Base-by-base conservation (phyloP, 2,113 vertebrate species). In the Xenopus borealis region DNA sequence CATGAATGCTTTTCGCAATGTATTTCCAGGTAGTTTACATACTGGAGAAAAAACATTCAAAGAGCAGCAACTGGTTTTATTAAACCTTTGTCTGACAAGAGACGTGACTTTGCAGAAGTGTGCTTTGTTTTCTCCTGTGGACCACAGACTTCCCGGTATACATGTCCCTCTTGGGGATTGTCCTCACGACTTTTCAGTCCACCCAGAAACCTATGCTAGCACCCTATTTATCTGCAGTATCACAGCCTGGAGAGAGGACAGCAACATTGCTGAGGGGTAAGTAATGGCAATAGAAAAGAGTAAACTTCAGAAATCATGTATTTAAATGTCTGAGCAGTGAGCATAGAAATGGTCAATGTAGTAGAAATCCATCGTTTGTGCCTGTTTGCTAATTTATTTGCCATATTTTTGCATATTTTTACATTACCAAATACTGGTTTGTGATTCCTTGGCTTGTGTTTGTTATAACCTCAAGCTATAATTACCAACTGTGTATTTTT, bases 141-240 rank as follows among this genome's bases (percentile, higher is more conserved):
- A 99, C 85, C 97, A 99, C 84, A 90, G 97, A 12, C 93, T 99
- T 59, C 97, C 97, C 4, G 87, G 97, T 45, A 90, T 94, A 16
- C 95, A 97, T 0, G 88, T 99, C 58, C 92, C 92, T 16, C 89
- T 97, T 18, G 79, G 84, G 0, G 94, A 96, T 78, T 99, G 97
- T 78, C 97, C 97, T 2, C 76, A 84, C n/a, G 92, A 96, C 78
- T 96, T 99, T 13, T 10, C 79, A 61, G 80, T 81, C 40, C 91
- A 92, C 27, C 87, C 95, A 0, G 90, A 89, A 18, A 90, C 95
- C 85, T 97, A 94, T 72, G 72, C 88, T 72, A 94, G 81, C 76
- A 96, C 79, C 0, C 86, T 99, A 66, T 99, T 98, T 80, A 91
- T 99, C 87, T 96, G 95, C 80, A 91, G 93, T 47, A 97, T 99